Base-by-base conservation (phyloP, 2,797 vertebrate species). In the Ctenochaetus hawaiiensis region DNA sequence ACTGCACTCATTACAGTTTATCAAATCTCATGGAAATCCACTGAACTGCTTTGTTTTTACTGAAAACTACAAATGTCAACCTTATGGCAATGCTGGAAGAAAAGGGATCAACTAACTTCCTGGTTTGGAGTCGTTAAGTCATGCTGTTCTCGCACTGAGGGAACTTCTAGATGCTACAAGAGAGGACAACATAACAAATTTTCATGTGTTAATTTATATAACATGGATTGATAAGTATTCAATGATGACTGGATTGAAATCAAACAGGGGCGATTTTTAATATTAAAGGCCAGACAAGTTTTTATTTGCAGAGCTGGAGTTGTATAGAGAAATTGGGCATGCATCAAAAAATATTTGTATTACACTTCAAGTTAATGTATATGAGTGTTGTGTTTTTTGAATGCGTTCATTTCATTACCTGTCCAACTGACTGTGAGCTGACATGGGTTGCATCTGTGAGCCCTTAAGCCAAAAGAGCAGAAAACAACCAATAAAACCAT, bases 161-260 rank as follows among this genome's bases (percentile, higher is more conserved):
- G 89, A 71, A 93, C 80, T 67, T 94, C 94, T 67, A 94, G 82
- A 78, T 84, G 89, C 91, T 92, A 52, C 53, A 83, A 85, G 18
- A 84, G 10, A 84, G 4, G 44, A 75, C 37, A 64, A 70, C 34
- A 77, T 13, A 44, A 2, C 9, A 48, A 14, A 26, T 61, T 26
- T 54, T 58, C 17, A 26, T 30, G 6, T 48, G 18, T 67, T 45
- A 65, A 59, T 41, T 30, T 41, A 20, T 47, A 63, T 20, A 5
- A 52, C 10, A 20, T 26, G 0, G 16, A 14, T 11, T 4, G 6
- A 8, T 5, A 45, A 48, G 14, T 49, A n/a, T 14, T 37, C 22
- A 69, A 10, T 39, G 4, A 12, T 8, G 30, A 7, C 30, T 34
- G 30, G 3, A 34, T 7, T 34, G 30, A 34, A 30, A 30, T 30